These are phyloP conservation scores for Mormyrus proboscirostris DNA, from an alignment of 2,797 vertebrate genomes.

Conservation along the genomic window DNA sequence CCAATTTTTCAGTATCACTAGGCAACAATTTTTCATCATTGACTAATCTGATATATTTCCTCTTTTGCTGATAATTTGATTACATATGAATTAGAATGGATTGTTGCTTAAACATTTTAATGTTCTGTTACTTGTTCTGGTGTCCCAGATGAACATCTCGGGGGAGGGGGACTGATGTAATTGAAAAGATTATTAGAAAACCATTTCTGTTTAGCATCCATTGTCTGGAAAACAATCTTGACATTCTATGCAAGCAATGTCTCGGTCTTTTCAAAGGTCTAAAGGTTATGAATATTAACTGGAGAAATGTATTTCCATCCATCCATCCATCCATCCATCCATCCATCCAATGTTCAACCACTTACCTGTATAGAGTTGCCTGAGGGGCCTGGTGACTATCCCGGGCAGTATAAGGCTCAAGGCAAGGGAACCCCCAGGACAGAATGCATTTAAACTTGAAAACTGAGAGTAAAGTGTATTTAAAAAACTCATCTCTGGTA, in stretches of 20 bases:
- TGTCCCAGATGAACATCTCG: background rate
- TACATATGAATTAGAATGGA: background rate
- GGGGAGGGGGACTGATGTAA: background rate
- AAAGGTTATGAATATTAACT: background rate
- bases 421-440: background rate
- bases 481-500: background rate
- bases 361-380: background rate
- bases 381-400: background rate
- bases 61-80: background rate
- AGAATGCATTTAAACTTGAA: background rate
- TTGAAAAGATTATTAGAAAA: background rate
- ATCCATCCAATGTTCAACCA: background rate
- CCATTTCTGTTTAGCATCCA: background rate
- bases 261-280: background rate
- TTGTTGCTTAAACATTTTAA: background rate
- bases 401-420: background rate
- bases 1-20: background rate
- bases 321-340: background rate
- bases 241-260: background rate
- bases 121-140: background rate
- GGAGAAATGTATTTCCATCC: background rate
- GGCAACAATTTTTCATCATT: background rate
- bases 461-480: background rate
- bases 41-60: background rate
- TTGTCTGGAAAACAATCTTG: background rate